Conservation (phyloP, 1,140 invertebrate genomes). For the Achroia grisella region DNA sequence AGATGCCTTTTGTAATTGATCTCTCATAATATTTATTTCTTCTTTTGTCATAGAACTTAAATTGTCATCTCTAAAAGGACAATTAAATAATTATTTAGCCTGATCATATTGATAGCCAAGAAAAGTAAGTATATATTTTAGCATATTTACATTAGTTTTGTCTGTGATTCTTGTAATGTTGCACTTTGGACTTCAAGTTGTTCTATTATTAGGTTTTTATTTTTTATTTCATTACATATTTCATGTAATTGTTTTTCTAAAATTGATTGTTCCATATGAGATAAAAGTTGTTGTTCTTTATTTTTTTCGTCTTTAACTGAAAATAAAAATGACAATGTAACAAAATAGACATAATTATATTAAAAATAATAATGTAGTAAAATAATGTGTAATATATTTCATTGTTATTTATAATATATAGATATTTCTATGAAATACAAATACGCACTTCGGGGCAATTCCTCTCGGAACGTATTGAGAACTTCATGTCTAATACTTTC, state of each 20-base stretch:
- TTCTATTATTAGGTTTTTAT: slow-evolving; percentile 34
- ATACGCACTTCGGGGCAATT: neutral
- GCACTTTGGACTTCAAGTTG: slow-evolving; percentile 24
- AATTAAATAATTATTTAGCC: too few relatives aligned
- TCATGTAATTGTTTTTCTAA: slow-evolving; percentile 37
- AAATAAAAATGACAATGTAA: too few relatives aligned
- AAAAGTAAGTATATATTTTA: neutral
- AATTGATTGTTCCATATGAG: slow-evolving; percentile 22
- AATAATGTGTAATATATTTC: neutral
- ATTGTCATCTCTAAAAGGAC: slow-evolving; percentile 38
- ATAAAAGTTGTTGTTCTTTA: slow-evolving; percentile 10
- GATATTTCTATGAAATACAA: neutral
- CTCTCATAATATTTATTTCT: slow-evolving; percentile 36
- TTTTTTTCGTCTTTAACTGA: slow-evolving; percentile 3
- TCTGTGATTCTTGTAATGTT: slow-evolving; percentile 34
- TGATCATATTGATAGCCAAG: too few relatives aligned
- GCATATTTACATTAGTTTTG: slow-evolving; percentile 36
- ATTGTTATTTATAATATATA: neutral
- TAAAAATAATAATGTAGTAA: too few relatives aligned
- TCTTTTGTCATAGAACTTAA: slow-evolving; percentile 24
- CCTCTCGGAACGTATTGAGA: slow-evolving; percentile 16
- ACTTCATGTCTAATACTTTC: slow-evolving; percentile 34
- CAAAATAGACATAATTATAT: too few relatives aligned
- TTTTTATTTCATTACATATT: slow-evolving; percentile 25
- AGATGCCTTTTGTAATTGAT: slow-evolving; percentile 25